A percentile compares a stretch with the other conserved stretches of the same genome.
These are phyloP conservation scores for Notoglanidium macrostoma DNA, from an alignment of 2,797 vertebrate genomes.

Conservation along the genomic window DNA sequence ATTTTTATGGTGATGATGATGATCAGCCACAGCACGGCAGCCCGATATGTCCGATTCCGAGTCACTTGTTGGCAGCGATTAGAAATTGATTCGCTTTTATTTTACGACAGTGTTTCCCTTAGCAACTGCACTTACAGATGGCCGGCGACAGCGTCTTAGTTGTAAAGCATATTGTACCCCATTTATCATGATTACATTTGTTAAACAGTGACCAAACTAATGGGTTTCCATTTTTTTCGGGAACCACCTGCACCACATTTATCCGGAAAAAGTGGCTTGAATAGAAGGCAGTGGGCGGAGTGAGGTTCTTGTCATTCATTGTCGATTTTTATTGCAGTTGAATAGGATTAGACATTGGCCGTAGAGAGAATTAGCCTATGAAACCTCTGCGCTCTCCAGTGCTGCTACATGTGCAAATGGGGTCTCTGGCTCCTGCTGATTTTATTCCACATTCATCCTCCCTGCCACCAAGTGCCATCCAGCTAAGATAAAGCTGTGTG, in stretches of 20 bases:
- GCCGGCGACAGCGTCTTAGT: slow-evolving; percentile 33
- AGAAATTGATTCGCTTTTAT: slow-evolving; percentile 28
- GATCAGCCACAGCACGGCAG: not conserved
- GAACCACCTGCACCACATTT: slow-evolving; percentile 15
- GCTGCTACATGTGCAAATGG: slow-evolving; percentile 70
- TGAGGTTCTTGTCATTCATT: slow-evolving; percentile 40
- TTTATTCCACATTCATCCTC: slow-evolving; percentile 61
- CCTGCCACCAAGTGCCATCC: slow-evolving; percentile 48
- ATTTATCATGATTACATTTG: slow-evolving; percentile 22
- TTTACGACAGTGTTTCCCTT: slow-evolving; percentile 43
- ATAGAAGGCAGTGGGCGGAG: slow-evolving; percentile 23
- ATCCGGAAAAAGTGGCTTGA: slow-evolving; percentile 17
- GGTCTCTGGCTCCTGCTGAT: slow-evolving; percentile 59
- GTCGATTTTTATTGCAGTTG: slow-evolving; percentile 44
- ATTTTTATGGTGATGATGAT: not conserved
- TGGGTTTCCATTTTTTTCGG: slow-evolving; percentile 10
- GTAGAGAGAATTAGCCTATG: slow-evolving; percentile 62
- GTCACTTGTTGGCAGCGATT: slow-evolving; percentile 46
- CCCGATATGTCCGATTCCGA: not conserved
- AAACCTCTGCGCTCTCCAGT: slow-evolving; percentile 55
- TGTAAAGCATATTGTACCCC: not conserved
- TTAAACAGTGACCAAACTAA: slow-evolving; percentile 38
- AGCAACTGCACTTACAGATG: slow-evolving; percentile 47
- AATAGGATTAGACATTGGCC: slow-evolving; percentile 40
- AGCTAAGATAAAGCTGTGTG: slow-evolving; percentile 34